phyloP scores from a whole-genome alignment of 2,113 vertebrate genomes.

The Otus sunia region DNA sequence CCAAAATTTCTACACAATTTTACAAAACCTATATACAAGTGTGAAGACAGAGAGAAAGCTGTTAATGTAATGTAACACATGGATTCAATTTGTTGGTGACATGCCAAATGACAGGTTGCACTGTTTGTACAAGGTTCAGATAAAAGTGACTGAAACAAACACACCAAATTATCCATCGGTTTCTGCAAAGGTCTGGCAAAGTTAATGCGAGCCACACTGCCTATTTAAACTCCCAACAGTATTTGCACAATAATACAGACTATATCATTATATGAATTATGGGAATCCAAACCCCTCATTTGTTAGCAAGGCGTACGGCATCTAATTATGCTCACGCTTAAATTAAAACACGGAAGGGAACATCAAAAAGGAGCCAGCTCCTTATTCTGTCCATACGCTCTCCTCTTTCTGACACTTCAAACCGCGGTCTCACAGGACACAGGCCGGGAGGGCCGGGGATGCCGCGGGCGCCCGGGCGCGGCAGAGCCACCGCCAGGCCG shows the following conservation, averaged over 20 bases:
- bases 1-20: neutral
- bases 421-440: neutral
- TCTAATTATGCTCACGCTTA: fast-evolving
- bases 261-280: fast-evolving
- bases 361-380: fast-evolving
- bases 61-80: neutral
- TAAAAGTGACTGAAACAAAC: neutral
- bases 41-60: neutral
- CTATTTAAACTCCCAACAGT: neutral
- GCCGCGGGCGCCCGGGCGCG: too few relatives aligned
- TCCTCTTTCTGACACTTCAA: neutral
- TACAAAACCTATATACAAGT: neutral
- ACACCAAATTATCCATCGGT: fast-evolving
- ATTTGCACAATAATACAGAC: neutral
- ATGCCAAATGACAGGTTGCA: neutral
- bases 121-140: neutral
- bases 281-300: neutral
- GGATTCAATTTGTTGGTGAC: neutral
- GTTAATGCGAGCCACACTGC: neutral
- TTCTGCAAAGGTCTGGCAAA: neutral
- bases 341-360: neutral
- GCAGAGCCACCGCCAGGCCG: neutral
- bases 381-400: neutral
- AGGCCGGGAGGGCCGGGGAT: too few relatives aligned
- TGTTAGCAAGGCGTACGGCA: fast-evolving